phyloP scores from a whole-genome alignment of 2,797 vertebrate species.

The Dendrocincla fuliginosa region DNA sequence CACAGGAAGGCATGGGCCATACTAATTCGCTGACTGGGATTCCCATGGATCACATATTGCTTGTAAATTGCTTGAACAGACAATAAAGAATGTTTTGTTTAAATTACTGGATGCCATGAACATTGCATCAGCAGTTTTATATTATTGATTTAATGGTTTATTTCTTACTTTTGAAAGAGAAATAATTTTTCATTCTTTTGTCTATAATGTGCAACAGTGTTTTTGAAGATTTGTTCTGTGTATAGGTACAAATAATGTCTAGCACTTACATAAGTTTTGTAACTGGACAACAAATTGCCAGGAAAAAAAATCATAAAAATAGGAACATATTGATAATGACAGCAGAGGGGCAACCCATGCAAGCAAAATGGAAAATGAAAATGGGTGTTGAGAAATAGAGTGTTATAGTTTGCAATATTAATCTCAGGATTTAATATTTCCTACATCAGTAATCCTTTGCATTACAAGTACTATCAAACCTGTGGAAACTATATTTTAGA shows the following conservation, averaged over 20 bases:
- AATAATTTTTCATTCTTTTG: background rate
- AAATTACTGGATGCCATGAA: background rate
- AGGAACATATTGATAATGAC: background rate
- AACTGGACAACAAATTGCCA: background rate
- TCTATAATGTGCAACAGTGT: background rate
- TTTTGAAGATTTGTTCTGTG: background rate
- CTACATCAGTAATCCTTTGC: background rate
- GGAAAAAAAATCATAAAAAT: background rate
- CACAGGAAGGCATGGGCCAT: background rate
- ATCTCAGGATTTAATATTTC: background rate
- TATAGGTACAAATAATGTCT: background rate
- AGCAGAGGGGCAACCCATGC: background rate
- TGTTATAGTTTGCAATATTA: background rate
- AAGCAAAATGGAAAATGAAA: slow-evolving; percentile 14
- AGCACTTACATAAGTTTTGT: background rate
- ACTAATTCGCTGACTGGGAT: background rate
- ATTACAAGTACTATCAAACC: background rate
- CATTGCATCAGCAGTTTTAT: background rate
- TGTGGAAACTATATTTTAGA: background rate
- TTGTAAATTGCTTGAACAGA: background rate
- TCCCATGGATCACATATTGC: background rate
- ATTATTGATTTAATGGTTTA: background rate
- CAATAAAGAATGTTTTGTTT: background rate
- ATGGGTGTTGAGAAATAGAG: background rate
- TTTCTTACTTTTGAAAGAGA: background rate